Base-by-base conservation (phyloP, 2,888 invertebrate genomes). In the Hypomecis atomaria region DNA sequence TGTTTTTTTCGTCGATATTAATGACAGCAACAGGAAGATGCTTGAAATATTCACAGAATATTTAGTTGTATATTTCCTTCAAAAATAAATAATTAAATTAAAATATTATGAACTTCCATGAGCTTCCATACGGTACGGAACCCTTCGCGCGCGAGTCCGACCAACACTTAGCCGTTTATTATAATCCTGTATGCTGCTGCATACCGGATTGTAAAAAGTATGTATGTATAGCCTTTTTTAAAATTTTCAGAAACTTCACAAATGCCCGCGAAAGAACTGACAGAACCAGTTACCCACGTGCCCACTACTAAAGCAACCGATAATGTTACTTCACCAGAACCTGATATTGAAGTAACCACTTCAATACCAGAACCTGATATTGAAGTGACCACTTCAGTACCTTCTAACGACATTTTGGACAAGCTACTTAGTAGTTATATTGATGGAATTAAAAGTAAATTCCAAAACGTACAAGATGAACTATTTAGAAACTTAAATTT, bases 401-500 rank as follows among this genome's bases (percentile, higher is more conserved):
- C 53, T 9, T 38, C 45, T 33, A 54, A 67, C 36, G 71, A 72
- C 33, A 7, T 74, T 1, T 38, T 83, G 40, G 65, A 78, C 43
- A 53, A 73, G 34, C 57, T 78, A 58, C 65, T 83, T 9, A 42
- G 71, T n/a, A 36, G 11, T 0, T 75, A 69, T 66, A 70, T 73
- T 13, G n/a, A 64, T 5, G 60, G 75, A 49, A 71, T 79, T 13
- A 42, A 11, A 53, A 53, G 48, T 10, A 47, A 9, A 6, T 65
- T 76, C 3, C 4, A 66, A 38, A 55, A 0, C 9, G 62, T 75
- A 34, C 48, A 68, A 5, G 50, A 62, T 3, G 37, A 56, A 6
- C 67, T 76, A 53, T 81, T 81, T 65, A 52, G 73, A 10, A 64
- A 69, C 13, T 40, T 83, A 8, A 71, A 75, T 23, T 13, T 69